Evolutionary conservation across 2,113 vertebrate species (phyloP), one percentile per base, ranked within the genome.

Genomic region (Phrynosoma blainvillii): DNA sequence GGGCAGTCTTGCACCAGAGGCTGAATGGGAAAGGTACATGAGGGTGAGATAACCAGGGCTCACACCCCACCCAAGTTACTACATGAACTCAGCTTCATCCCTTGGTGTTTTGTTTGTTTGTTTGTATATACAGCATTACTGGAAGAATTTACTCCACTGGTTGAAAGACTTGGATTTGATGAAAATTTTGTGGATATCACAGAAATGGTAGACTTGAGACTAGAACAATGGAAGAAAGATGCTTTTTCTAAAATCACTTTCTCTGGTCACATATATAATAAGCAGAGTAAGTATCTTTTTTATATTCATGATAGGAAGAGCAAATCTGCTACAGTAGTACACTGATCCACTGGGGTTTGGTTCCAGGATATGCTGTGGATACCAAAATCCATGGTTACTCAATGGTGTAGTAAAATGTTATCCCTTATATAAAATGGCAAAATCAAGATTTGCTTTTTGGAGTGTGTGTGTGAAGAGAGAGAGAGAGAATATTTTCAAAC

Each of bases 111-210:
- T 36, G 36, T 36, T 36, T 36, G 36, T 91, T 23, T 91, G 47
- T 47, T 47, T 85, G 84, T 93, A 47, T 90, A 79, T 91, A 65
- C 93, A 99, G 98, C 97, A 47, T 84, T 99, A 87, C 90, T 99
- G 95, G 96, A 97, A 93, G 97, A 97, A 36, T 98, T 97, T 93
- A 97, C 95, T 94, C 97, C 97, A 0, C 84, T 97, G 74, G 98
- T 99, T n/a, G 98, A 99, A 90, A 96, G 98, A 84, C 97, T 99
- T 36, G 98, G 98, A 47, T 97, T 98, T 90, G 98, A 99, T 90
- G 98, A 99, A 94, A 99, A 99, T 94, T 99, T 98, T 91, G 88
- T 99, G 93, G 98, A 99, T 59, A 2, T 98, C 90, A 98, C 98
- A 32, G 96, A 98, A 86, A 87, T 97, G 18, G 97, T 98, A 16